Conservation (phyloP, 1,140 invertebrate genomes). For the Ceratosolen fusciceps region DNA sequence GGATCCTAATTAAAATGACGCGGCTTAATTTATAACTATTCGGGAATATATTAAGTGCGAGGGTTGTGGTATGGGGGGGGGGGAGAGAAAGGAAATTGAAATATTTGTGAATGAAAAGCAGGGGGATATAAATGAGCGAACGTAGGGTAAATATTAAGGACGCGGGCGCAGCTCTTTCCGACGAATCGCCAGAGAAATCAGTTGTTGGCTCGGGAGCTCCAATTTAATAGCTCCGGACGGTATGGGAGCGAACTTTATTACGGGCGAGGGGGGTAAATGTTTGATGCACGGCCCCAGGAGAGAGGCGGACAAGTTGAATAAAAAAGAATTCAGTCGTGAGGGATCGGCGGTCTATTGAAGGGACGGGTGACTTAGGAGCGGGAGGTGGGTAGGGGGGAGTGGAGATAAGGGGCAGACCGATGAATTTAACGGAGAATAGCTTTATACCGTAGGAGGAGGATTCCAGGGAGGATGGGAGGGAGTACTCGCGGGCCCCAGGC, state of each 20-base stretch:
- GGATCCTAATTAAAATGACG: constrained; percentile 16
- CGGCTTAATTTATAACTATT: not conserved
- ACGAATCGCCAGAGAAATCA: not conserved
- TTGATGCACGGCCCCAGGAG: not conserved
- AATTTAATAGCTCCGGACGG: not conserved
- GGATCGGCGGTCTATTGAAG: no score
- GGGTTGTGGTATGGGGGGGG: no score
- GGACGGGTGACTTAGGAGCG: no score
- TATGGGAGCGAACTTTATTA: not conserved
- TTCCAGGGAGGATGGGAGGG: no score
- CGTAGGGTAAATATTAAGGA: not conserved
- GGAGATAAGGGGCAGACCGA: no score
- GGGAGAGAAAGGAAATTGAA: no score
- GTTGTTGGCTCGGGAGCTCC: not conserved
- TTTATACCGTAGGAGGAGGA: no score
- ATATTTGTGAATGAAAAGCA: constrained; percentile 1
- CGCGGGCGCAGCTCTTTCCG: not conserved
- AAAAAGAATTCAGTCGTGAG: no score
- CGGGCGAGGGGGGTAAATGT: not conserved
- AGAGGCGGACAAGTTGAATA: no score
- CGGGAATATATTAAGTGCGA: not conserved
- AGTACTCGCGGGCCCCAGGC: no score
- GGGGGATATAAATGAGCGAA: not conserved
- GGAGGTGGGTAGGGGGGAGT: no score
- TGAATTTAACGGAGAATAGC: no score